Evolutionary conservation across 2,113 vertebrate genomes (phyloP).

Genomic region (Ptilonorhynchus violaceus): DNA sequence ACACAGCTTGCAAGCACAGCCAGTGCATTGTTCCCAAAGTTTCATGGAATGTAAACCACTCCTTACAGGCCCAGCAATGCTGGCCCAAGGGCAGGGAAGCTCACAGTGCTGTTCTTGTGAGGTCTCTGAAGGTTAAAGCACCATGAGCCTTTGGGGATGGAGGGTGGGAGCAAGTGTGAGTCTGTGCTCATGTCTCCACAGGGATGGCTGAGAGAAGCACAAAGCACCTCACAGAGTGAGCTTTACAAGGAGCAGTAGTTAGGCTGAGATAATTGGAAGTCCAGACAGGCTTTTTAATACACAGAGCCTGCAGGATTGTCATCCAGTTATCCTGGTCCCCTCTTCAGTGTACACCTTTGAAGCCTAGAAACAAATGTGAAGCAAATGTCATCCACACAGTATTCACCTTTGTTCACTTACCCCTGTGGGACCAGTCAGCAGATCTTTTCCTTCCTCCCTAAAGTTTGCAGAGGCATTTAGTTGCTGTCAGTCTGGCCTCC

Average conservation of each 20-base stretch:
- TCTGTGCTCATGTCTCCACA: background rate
- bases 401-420: background rate
- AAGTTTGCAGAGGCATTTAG: background rate
- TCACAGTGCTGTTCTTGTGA: background rate
- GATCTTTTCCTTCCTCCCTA: background rate
- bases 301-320: background rate
- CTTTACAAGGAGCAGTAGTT: background rate
- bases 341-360: background rate
- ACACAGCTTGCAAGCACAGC: background rate
- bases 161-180: background rate
- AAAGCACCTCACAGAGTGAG: background rate
- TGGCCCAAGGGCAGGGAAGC: background rate
- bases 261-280: background rate
- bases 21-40: background rate
- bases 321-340: background rate
- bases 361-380: background rate
- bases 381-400: background rate
- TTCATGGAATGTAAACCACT: accelerated
- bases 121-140: background rate
- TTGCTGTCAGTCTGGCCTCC: background rate
- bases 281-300: background rate
- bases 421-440: background rate
- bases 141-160: background rate
- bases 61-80: background rate
- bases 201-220: background rate